Base-by-base conservation (phyloP, 2,797 vertebrate species). In the Sciurus carolinensis region DNA sequence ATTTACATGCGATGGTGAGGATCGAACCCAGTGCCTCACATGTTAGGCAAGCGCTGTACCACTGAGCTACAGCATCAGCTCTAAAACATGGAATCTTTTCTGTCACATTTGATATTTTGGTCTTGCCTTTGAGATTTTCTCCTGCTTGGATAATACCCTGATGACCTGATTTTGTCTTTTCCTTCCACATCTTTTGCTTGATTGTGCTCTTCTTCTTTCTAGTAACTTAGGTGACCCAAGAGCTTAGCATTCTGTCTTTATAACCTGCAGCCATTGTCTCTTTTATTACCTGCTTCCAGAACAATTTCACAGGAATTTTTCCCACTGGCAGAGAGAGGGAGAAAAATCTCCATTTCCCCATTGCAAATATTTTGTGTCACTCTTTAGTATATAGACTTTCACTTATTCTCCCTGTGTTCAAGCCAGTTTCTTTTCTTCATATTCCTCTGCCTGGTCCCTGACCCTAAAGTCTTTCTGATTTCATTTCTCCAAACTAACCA, bases 231-330 rank as follows among this genome's bases (percentile, higher is more conserved):
- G 36, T 91, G 54, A 72, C 11, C 85, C 10, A 80, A 52, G 64
- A 93, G 47, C 4, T 75, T 67, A 67, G 39, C 39, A 67, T 67
- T 59, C 59, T 73, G 15, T n/a, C 30, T 57, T 75, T 47, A 47
- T 67, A 87, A 81, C 52, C 62, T 88, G n/a, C 44, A 89, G 47
- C 72, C 44, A 94, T 26, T 39, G 14, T 87, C 42, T 92, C 94
- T 92, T 36, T 24, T 15, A 79, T 62, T 62, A 57, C 59, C 24
- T 26, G 59, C 59, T 88, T 69, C 73, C 57, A 66, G 42, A 57
- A 64, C 17, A 69, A 2, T 36, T 94, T 94, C 83, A 77, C 44
- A 62, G 79, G 30, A 87, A 26, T 71, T 64, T 92, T 91, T 54
- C 62, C 44, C 33, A 77, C n/a, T 75, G 1, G 52, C 20, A 88